phyloP scores from a whole-genome alignment of 2,888 invertebrate genomes.

The Volucella inflata region DNA sequence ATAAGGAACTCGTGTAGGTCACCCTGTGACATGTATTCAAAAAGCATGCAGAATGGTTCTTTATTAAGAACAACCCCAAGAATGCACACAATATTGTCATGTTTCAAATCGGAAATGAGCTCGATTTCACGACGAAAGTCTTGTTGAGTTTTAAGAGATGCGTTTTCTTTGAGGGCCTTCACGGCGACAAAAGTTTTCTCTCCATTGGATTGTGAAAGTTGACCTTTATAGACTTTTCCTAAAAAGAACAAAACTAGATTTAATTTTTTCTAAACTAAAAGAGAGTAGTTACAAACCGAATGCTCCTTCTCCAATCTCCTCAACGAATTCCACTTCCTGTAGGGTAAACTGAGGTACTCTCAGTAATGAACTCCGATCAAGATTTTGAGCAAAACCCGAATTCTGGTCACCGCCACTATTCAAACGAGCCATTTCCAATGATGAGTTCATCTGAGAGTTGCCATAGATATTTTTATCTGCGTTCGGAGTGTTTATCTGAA shows the following conservation, averaged over 20 bases:
- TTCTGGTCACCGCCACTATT: slow-evolving; percentile 84
- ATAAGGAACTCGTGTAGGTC: slow-evolving; percentile 98
- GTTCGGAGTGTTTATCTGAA: slow-evolving; percentile 87
- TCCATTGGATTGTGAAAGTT: slow-evolving; percentile 88
- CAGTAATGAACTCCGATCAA: slow-evolving; percentile 83
- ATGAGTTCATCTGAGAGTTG: slow-evolving; percentile 89
- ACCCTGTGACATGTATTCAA: slow-evolving; percentile 98
- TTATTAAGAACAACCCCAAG: slow-evolving; percentile 95
- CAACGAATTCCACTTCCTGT: slow-evolving; percentile 92
- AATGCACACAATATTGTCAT: slow-evolving; percentile 97
- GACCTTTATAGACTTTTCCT: slow-evolving; percentile 96
- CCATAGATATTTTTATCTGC: slow-evolving; percentile 93
- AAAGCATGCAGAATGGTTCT: slow-evolving; percentile 97
- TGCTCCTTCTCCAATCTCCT: slow-evolving; percentile 97
- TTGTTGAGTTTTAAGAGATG: slow-evolving; percentile 94
- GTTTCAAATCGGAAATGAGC: slow-evolving; percentile 95
- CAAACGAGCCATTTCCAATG: slow-evolving; percentile 93
- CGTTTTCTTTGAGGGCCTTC: slow-evolving; percentile 97
- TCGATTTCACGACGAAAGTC: slow-evolving; percentile 98
- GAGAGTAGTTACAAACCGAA: slow-evolving; percentile 87
- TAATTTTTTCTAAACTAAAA: not conserved
- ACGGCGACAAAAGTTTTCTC: slow-evolving; percentile 93
- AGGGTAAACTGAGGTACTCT: slow-evolving; percentile 94
- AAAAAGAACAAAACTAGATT: not conserved
- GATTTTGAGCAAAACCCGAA: slow-evolving; percentile 83